Conservation (phyloP, 2,888 invertebrate genomes). For the Lottia gigantea region DNA sequence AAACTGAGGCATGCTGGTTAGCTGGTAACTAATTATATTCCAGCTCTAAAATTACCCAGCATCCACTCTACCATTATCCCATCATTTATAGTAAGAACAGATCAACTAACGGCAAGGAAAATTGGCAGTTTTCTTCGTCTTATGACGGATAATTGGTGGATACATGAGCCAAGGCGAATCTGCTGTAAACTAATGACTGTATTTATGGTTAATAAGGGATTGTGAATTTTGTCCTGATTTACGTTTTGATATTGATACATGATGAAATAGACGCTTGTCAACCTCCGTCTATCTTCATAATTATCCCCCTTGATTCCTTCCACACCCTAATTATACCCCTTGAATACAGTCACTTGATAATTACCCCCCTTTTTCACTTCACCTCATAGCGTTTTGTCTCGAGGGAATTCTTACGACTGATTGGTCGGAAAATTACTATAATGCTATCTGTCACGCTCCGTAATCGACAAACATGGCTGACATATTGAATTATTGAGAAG, state of each 20-base stretch:
- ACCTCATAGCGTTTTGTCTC: background rate
- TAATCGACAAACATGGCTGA: too few species aligned
- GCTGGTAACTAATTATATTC: too few species aligned
- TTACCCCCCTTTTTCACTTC: slow-evolving; percentile 7
- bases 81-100: background rate
- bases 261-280: background rate
- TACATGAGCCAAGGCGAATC: background rate
- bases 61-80: background rate
- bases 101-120: background rate
- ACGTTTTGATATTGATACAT: background rate
- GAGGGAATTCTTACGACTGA: background rate
- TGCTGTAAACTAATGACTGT: background rate
- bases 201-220: background rate
- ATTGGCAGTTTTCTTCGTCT: background rate
- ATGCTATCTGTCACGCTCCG: background rate
- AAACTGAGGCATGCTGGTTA: too few species aligned
- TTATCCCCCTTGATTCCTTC: slow-evolving; percentile 5
- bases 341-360: background rate
- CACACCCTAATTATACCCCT: background rate
- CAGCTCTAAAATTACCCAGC: background rate
- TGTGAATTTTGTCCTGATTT: background rate
- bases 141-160: background rate
- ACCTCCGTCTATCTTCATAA: background rate
- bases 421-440: slow-evolving; percentile 6
- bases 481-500: too few species aligned